Evolutionary conservation across 2,888 invertebrate genomes (phyloP).

Genomic region (Arctia plantaginis): DNA sequence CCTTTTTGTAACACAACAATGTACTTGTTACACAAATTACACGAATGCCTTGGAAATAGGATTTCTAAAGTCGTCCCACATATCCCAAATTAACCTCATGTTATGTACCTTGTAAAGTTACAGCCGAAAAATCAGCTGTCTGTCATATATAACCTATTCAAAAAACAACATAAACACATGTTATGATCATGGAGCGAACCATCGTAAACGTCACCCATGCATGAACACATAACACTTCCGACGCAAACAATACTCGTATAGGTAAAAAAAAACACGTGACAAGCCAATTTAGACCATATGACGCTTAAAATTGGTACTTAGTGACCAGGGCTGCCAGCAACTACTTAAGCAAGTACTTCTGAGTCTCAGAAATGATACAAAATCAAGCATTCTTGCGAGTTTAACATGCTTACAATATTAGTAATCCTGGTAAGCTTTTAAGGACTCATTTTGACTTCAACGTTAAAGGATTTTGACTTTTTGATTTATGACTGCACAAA

Average conservation of each 20-base stretch:
- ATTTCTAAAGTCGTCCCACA: not conserved
- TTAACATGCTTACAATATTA: not conserved
- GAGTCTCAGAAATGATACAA: not conserved
- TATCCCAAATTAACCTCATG: not conserved
- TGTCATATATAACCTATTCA: conserved; percentile 10
- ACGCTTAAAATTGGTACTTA: conserved; percentile 19
- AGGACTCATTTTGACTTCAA: not conserved
- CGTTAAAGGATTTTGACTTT: not conserved
- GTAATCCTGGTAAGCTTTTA: not conserved
- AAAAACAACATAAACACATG: not conserved
- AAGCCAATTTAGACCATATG: conserved; percentile 41
- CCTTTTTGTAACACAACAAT: not conserved
- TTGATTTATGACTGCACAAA: too few relatives aligned
- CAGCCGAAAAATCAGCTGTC: not conserved
- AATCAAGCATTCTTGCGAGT: not conserved
- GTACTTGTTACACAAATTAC: too few relatives aligned
- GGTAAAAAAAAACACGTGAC: conserved; percentile 26
- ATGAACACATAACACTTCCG: conserved; percentile 66
- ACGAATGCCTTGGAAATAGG: not conserved
- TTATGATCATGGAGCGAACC: conserved; percentile 40
- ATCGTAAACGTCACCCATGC: conserved; percentile 66
- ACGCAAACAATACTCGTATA: conserved; percentile 35
- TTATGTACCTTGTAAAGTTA: not conserved
- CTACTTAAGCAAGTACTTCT: too few relatives aligned
- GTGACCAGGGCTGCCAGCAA: conserved; percentile 6